These are phyloP conservation scores for Tachina grossa DNA, from an alignment of 2,888 invertebrate species.

Conservation along the genomic window DNA sequence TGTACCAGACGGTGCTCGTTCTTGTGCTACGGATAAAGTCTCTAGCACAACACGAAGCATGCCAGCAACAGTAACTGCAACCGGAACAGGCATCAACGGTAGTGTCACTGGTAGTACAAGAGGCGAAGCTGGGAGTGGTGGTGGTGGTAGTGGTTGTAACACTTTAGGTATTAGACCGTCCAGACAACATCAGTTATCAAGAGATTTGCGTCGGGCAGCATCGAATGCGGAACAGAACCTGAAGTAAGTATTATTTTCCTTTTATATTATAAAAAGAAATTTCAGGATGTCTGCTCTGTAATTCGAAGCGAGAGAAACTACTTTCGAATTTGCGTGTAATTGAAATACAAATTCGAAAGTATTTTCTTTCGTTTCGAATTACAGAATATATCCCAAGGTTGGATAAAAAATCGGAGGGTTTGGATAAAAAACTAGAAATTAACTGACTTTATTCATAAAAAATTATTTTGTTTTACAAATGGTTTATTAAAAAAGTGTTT, in stretches of 20 bases:
- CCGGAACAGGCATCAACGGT: slow-evolving; percentile 7
- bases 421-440: no score
- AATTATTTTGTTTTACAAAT: no score
- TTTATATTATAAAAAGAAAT: neutral
- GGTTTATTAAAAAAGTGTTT: no score
- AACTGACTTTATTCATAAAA: no score
- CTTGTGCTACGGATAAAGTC: slow-evolving; percentile 62
- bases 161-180: slow-evolving; percentile 80
- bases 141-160: slow-evolving; percentile 74
- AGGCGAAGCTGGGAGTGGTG: slow-evolving; percentile 72
- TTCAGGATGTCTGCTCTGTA: no score
- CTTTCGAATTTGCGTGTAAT: no score
- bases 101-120: slow-evolving; percentile 62
- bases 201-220: slow-evolving; percentile 86
- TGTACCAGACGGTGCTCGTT: slow-evolving; percentile 72
- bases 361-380: no score
- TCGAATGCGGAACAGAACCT: slow-evolving; percentile 87
- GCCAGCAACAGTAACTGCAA: slow-evolving; percentile 61
- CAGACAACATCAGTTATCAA: slow-evolving; percentile 84
- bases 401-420: no score
- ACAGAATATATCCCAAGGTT: no score
- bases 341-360: no score
- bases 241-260: slow-evolving; percentile 82
- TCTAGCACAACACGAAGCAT: slow-evolving; percentile 62
- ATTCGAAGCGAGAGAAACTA: no score